Evolutionary conservation across 2,888 invertebrate genomes (phyloP), one percentile per base, ranked within the genome.

Genomic region (Mythimna pallens): DNA sequence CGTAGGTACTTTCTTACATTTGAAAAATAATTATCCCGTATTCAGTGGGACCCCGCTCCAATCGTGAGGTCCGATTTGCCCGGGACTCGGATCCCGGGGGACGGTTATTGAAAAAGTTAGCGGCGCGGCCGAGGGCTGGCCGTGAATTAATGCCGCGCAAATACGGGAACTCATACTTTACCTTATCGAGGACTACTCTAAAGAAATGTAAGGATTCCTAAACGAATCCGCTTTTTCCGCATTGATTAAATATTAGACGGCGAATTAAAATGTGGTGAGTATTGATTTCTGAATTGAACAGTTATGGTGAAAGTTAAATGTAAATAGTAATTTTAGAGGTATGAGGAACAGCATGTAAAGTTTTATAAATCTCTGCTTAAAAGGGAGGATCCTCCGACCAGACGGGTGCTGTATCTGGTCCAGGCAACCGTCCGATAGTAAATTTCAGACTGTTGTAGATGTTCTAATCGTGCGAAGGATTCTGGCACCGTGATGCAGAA

Each of bases 91-190:
- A 76, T 72, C 85, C 83, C 82, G 55, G 88, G 86, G 85, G 86
- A 90, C 85, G 86, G 88, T 91, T 92, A 92, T 93, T 92, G 90
- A 92, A 92, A 92, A 93, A 92, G 91, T 93, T 88, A 80, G 85
- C 71, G 77, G 82, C 83, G 81, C 75, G 71, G 80, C 84, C 81
- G 85, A 82, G 70, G 83, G 61, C 84, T 86, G 87, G 84, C 86
- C 87, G 73, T 85, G 91, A 92, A 92, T 92, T 90, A 92, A 92
- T 91, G 88, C 81, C 73, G 81, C 65, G 84, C 83, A 88, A 89
- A 89, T 89, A 89, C 86, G 80, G 84, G 75, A 80, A 65, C 79
- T 73, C 63, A 73, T 74, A 66, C 67, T 66, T 78, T 70, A 77
- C 76, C 72, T 76, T 54, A 47, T 67, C 63, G 71, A 77, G 70